Percentiles rank a stretch among this genome's conserved stretches.
phyloP scores from a whole-genome alignment of 1,140 invertebrate genomes.

The roundworm (Caenorhabditis elegans) region DNA sequence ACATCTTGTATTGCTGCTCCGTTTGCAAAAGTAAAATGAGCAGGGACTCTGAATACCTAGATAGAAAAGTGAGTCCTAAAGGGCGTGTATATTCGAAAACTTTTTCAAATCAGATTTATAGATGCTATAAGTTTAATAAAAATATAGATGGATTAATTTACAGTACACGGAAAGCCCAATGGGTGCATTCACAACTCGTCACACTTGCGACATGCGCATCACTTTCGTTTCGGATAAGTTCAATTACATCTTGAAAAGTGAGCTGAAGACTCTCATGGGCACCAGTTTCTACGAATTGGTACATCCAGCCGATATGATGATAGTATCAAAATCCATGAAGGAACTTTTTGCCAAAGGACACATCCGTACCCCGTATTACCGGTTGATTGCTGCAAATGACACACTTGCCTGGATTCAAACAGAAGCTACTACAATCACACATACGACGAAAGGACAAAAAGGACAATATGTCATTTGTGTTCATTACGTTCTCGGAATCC shows the following conservation, averaged over 20 bases:
- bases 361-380: conserved; percentile 55
- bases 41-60: too few species aligned
- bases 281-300: conserved; percentile 62
- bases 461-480: conserved; percentile 63
- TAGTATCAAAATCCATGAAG: conserved; percentile 33
- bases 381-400: conserved; percentile 53
- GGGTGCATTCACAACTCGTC: conserved; percentile 58
- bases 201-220: conserved; percentile 62
- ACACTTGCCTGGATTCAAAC: conserved; percentile 57
- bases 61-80: too few species aligned
- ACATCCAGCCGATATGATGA: conserved; percentile 54
- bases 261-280: conserved; percentile 56
- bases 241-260: conserved; percentile 54
- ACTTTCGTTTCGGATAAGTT: conserved; percentile 57
- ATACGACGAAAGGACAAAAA: conserved; percentile 58
- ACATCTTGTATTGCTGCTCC: neutral
- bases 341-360: conserved; percentile 58
- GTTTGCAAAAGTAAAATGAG: too few species aligned
- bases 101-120: too few species aligned
- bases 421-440: conserved; percentile 58
- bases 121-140: too few species aligned
- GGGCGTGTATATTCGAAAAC: too few species aligned
- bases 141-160: too few species aligned
- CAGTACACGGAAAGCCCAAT: conserved; percentile 50
- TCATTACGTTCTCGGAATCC: conserved; percentile 55